A percentile compares a stretch with the other conserved stretches of the same genome.
Evolutionary conservation across 2,888 invertebrate species (phyloP).

Genomic region (Ommatoiulus sabulosus): DNA sequence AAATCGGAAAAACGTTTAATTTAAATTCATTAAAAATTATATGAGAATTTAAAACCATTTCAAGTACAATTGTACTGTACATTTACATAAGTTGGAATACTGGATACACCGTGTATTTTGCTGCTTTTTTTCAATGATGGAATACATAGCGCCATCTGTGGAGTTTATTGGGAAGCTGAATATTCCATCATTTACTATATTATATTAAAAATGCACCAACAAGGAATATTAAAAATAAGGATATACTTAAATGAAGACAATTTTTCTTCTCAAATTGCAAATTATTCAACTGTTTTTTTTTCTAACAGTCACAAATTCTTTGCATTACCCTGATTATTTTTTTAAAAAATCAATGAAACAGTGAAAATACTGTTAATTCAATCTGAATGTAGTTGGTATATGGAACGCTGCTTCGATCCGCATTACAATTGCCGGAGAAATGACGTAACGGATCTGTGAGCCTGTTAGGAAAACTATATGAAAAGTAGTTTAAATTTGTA

Average conservation of each 20-base stretch:
- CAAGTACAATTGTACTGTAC: background rate
- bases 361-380: too few relatives aligned
- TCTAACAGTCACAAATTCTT: too few relatives aligned
- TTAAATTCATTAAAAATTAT: too few relatives aligned
- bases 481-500: too few relatives aligned
- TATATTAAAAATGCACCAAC: background rate
- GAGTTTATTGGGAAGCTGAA: background rate
- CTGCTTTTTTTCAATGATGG: background rate
- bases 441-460: too few relatives aligned
- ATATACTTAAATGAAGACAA: background rate
- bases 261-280: background rate
- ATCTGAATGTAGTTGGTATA: too few relatives aligned
- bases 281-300: background rate
- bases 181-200: background rate
- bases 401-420: too few relatives aligned
- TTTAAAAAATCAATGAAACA: too few relatives aligned
- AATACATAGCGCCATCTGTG: background rate
- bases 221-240: background rate
- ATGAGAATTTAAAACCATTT: background rate
- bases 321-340: too few relatives aligned
- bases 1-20: too few relatives aligned
- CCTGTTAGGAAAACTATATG: too few relatives aligned
- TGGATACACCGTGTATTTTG: background rate
- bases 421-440: too few relatives aligned
- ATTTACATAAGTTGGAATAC: background rate